Conservation (phyloP, 2,888 invertebrate genomes). For the Pterobdella sp. region DNA sequence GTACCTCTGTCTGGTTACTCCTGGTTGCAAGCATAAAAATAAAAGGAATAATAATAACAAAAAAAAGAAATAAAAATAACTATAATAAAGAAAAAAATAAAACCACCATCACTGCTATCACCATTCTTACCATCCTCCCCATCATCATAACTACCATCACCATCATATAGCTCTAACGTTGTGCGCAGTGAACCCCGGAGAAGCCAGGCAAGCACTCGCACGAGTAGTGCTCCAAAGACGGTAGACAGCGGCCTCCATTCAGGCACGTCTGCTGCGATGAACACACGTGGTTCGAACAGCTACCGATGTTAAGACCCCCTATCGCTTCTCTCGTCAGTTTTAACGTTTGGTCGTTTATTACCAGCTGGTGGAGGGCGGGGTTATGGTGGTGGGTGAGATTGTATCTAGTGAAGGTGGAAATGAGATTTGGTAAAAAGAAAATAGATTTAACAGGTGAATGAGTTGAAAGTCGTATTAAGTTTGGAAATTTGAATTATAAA, state of each 20-base stretch:
- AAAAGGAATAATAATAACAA: too few species aligned
- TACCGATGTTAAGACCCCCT: constrained; percentile 81
- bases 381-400: background rate
- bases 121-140: background rate
- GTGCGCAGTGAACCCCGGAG: constrained; percentile 50
- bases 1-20: too few species aligned
- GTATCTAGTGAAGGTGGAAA: background rate
- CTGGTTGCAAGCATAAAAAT: too few species aligned
- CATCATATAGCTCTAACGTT: constrained; percentile 43
- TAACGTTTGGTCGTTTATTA: constrained; percentile 70
- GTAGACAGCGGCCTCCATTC: constrained; percentile 52
- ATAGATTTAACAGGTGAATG: background rate
- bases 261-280: constrained; percentile 51
- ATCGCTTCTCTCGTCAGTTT: constrained; percentile 77
- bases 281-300: constrained; percentile 59
- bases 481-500: too few species aligned
- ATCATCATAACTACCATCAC: constrained; percentile 8
- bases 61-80: too few species aligned
- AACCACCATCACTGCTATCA: too few species aligned
- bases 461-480: too few species aligned
- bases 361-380: constrained; percentile 57
- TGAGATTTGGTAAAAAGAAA: background rate
- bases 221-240: constrained; percentile 48
- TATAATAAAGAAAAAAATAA: too few species aligned
- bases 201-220: constrained; percentile 53